These are phyloP conservation scores for Sitophilus oryzae DNA, from an alignment of 1,140 invertebrate species.

Conservation along the genomic window DNA sequence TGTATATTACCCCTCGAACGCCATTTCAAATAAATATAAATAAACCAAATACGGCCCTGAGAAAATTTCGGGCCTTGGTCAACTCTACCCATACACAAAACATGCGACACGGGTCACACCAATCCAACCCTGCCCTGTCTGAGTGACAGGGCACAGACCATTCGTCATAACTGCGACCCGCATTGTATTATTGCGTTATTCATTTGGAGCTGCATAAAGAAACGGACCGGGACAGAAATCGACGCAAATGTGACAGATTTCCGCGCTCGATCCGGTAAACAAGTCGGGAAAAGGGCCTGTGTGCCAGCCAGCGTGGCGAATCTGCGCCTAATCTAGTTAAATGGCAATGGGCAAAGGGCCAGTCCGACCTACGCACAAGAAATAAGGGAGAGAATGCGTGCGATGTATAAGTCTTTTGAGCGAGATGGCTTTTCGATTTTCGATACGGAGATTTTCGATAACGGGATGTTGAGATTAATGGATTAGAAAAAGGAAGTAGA, in stretches of 20 bases:
- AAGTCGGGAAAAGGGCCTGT: constrained; percentile 26
- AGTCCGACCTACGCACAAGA: too few relatives aligned
- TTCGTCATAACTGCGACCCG: constrained; percentile 34
- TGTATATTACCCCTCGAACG: too few relatives aligned
- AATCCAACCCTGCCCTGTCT: constrained; percentile 24
- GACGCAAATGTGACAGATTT: constrained; percentile 35
- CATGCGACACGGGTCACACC: neutral
- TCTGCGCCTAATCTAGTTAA: constrained; percentile 12
- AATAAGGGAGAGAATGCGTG: too few relatives aligned
- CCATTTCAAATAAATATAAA: too few relatives aligned
- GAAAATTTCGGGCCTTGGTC: constrained; percentile 24
- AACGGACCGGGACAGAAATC: constrained; percentile 20
- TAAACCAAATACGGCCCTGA: constrained; percentile 20
- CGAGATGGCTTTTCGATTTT: too few relatives aligned
- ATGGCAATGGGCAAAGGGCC: too few relatives aligned
- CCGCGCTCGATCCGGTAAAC: constrained; percentile 22
- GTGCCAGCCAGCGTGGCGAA: constrained; percentile 28
- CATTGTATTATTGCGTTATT: constrained; percentile 31
- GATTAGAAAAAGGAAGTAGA: too few relatives aligned
- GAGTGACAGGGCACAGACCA: constrained; percentile 32
- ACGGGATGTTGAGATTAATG: neutral
- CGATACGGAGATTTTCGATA: neutral
- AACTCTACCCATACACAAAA: constrained; percentile 11
- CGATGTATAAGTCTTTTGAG: too few relatives aligned
- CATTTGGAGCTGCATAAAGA: constrained; percentile 27